phyloP scores from a whole-genome alignment of 2,113 vertebrate genomes.

The Mustela lutreola region DNA sequence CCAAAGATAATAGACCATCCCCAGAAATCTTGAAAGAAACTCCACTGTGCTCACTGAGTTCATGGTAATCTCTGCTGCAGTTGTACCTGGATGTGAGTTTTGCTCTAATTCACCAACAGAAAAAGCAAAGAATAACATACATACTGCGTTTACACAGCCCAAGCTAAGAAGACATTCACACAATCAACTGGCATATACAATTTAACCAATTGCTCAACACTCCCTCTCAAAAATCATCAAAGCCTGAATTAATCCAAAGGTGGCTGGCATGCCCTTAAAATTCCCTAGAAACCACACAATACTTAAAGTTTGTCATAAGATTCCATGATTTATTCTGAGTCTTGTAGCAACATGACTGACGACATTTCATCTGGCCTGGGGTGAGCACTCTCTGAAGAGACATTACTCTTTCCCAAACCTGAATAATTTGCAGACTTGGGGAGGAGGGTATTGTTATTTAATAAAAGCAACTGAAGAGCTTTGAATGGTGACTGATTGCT shows the following conservation, averaged over 20 bases:
- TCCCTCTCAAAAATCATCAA: constrained; percentile 27
- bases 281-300: constrained; percentile 52
- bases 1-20: constrained; percentile 27
- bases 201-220: neutral
- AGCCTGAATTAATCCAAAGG: constrained; percentile 37
- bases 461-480: constrained; percentile 73
- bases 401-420: constrained; percentile 60
- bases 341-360: neutral
- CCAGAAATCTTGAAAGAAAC: constrained; percentile 62
- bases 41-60: neutral
- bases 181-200: neutral
- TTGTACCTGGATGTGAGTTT: neutral
- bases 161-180: neutral
- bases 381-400: constrained; percentile 54
- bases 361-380: constrained; percentile 47
- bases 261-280: neutral
- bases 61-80: neutral
- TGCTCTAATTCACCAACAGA: constrained; percentile 15
- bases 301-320: constrained; percentile 49
- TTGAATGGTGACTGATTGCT: constrained; percentile 81
- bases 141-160: neutral
- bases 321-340: constrained; percentile 49
- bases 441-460: constrained; percentile 54
- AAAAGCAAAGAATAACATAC: constrained; percentile 27
- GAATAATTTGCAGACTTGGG: constrained; percentile 67